These are phyloP conservation scores for Sepioteuthis lessoniana DNA, from an alignment of 2,888 invertebrate species.

Conservation along the genomic window DNA sequence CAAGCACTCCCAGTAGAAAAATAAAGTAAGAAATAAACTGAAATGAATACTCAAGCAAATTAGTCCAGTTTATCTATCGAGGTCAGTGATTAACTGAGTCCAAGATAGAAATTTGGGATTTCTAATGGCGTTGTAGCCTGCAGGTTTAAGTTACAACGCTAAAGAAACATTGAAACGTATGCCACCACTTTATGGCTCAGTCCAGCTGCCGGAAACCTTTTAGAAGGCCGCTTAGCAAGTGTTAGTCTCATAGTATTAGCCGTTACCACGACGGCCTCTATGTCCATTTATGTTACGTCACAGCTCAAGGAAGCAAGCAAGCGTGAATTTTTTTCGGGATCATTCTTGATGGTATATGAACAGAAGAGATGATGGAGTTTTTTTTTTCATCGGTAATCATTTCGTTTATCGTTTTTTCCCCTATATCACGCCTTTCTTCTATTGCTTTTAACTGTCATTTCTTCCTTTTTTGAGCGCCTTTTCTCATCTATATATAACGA, in stretches of 20 bases:
- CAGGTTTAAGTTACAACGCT: background rate
- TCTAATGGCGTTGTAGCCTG: background rate
- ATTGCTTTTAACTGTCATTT: no score
- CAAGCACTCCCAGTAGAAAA: no score
- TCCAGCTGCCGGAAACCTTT: background rate
- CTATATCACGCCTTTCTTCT: background rate
- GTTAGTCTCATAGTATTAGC: background rate
- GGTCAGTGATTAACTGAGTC: background rate
- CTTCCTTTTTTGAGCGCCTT: no score
- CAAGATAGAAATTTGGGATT: background rate
- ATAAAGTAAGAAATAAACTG: no score
- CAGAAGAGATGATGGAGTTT: background rate
- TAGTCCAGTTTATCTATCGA: background rate
- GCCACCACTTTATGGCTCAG: background rate
- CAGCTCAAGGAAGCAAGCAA: background rate
- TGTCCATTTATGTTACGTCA: background rate
- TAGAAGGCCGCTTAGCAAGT: conserved; percentile 14
- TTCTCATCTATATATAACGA: no score
- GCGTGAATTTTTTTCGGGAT: background rate
- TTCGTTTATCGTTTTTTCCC: background rate
- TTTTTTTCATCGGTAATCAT: background rate
- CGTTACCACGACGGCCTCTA: background rate
- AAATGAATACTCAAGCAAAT: background rate
- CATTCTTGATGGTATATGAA: background rate
- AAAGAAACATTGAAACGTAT: background rate